A percentile compares a stretch with the other conserved stretches of the same genome.
phyloP scores from a whole-genome alignment of 2,888 invertebrate species.

The Acheta domesticus region DNA sequence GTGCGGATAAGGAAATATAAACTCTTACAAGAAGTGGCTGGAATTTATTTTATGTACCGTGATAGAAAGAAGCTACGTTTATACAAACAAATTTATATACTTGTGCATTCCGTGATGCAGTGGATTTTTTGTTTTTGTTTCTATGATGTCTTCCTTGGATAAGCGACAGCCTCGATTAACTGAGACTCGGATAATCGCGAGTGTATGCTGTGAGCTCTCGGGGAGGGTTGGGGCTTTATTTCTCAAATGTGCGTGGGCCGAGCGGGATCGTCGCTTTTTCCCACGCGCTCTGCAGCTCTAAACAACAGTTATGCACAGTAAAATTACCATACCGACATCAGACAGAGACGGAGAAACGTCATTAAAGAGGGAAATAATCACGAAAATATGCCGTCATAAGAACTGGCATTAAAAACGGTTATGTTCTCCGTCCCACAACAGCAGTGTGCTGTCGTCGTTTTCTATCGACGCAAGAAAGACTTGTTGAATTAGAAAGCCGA shows the following conservation, averaged over 20 bases:
- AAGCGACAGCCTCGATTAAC: too few relatives aligned
- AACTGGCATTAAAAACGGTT: constrained; percentile 18
- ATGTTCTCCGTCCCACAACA: background rate
- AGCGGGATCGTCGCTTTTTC: background rate
- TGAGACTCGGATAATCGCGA: too few relatives aligned
- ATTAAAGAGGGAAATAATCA: constrained; percentile 18
- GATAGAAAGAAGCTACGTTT: too few relatives aligned
- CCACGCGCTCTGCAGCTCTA: background rate
- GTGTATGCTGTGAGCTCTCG: too few relatives aligned
- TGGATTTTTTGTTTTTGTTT: too few relatives aligned
- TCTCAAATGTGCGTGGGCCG: background rate
- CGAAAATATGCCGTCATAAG: constrained; percentile 18
- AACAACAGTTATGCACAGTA: constrained; percentile 18
- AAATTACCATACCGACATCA: constrained; percentile 10
- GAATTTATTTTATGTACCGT: too few relatives aligned
- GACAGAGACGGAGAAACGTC: background rate
- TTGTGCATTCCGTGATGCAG: too few relatives aligned
- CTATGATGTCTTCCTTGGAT: too few relatives aligned
- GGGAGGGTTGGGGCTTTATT: background rate
- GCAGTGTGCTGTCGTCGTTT: constrained; percentile 6
- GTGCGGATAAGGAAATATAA: too few relatives aligned
- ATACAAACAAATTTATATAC: too few relatives aligned
- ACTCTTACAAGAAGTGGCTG: too few relatives aligned
- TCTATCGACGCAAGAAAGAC: constrained; percentile 18
- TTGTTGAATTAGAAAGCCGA: constrained; percentile 12